Base-by-base conservation (phyloP, 2,113 vertebrate genomes). In the Morone saxatilis region DNA sequence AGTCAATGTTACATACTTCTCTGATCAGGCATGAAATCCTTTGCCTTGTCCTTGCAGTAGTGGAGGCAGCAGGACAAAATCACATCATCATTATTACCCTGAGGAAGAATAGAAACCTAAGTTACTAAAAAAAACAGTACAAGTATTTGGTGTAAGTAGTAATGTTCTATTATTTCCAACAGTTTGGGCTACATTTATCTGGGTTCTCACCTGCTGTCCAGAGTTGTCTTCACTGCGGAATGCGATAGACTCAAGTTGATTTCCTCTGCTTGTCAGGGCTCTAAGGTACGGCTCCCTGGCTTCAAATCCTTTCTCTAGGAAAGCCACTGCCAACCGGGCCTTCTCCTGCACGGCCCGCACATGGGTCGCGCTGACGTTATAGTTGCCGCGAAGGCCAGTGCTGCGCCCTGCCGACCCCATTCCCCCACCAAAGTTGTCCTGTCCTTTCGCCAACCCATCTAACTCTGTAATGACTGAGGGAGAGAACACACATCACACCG, bases 1-100 rank as follows among this genome's bases (percentile, higher is more conserved):
- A 38, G 25, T 38, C 7, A 25, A 31, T 54, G 20, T 12, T 71
- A 75, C 91, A 13, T 95, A 98, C 98, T 97, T 98, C 96, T 98
- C 88, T 94, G 97, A 78, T 94, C 91, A 53, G 98, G 96, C 97
- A 98, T 97, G 92, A 97, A 97, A 85, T 99, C 97, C 93, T 99
- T 99, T 36, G 98, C 97, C 84, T 98, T 98, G 95, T 99, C 98
- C 91, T 98, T 97, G 96, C 98, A 99, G 92, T 99, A 99, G 93
- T 99, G 90, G 79, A 96, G 94, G 79, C 95, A 95, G 82, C 92
- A 95, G 68, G 91, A 95, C 73, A 95, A 84, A 90, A 95, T 95
- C 59, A 95, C 93, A 61, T 99, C 98, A 3, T 99, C 98, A 0
- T 99, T 99, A 93, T 97, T 99, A 13, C 98, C 98, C 98, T 99